Conservation (phyloP, 2,797 vertebrate genomes). For the Muscicapa striata region DNA sequence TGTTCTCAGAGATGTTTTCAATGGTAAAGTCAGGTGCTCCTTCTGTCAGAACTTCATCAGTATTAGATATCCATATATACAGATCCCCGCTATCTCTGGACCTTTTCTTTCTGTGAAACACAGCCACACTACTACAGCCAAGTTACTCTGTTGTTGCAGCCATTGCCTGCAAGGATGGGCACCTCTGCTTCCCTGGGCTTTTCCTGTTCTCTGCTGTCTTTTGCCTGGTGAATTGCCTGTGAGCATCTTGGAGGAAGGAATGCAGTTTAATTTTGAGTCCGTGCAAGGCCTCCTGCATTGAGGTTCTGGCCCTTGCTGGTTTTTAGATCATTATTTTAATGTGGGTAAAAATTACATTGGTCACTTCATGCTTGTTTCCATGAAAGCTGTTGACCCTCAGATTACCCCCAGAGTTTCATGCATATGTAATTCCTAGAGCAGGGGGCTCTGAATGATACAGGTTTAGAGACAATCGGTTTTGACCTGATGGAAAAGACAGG, state of each 20-base stretch:
- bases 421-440: background rate
- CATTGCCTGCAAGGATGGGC: background rate
- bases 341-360: background rate
- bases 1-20: background rate
- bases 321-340: background rate
- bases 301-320: background rate
- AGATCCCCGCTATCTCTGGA: background rate
- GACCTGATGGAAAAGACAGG: background rate
- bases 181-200: background rate
- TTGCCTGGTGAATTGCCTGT: background rate
- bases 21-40: background rate
- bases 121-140: accelerated
- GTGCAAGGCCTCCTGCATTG: background rate
- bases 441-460: background rate
- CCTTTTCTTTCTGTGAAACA: background rate
- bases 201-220: background rate
- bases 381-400: background rate
- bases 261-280: background rate
- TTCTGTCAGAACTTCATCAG: background rate
- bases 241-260: background rate
- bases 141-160: background rate
- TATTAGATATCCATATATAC: background rate
- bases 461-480: background rate
- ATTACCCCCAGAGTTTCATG: background rate
- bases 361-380: background rate